Conservation (phyloP, 2,888 invertebrate genomes). For the Hyppa rectilinea region DNA sequence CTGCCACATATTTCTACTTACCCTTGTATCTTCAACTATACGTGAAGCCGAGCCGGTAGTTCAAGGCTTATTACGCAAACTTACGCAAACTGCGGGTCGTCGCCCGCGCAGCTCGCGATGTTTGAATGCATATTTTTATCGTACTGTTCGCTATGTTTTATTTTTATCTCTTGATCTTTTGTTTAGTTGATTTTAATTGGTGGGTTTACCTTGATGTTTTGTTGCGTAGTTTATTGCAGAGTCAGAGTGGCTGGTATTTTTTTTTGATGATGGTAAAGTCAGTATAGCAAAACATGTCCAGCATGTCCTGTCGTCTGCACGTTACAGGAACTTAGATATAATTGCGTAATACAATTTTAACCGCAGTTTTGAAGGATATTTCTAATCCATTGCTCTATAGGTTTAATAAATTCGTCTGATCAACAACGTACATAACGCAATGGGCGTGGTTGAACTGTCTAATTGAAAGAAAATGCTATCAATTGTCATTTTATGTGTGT, state of each 20-base stretch:
- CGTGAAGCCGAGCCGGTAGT: constrained; percentile 53
- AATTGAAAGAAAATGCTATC: too few species aligned
- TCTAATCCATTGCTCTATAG: too few species aligned
- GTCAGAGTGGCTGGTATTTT: background rate
- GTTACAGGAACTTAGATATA: too few species aligned
- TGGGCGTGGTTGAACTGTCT: too few species aligned
- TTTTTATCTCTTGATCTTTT: constrained; percentile 45
- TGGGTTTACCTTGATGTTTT: background rate
- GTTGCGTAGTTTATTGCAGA: constrained; percentile 4
- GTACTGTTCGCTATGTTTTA: constrained; percentile 32
- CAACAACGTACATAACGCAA: too few species aligned
- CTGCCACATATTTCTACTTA: constrained; percentile 3
- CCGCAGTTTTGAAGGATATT: too few species aligned
- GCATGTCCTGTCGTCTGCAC: too few species aligned
- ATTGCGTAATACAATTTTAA: too few species aligned
- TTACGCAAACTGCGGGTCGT: constrained; percentile 65
- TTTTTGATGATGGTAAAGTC: too few species aligned
- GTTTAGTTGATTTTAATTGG: constrained; percentile 35
- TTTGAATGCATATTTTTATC: constrained; percentile 60
- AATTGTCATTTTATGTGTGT: too few species aligned
- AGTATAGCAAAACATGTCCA: too few species aligned
- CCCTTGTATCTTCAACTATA: constrained; percentile 40
- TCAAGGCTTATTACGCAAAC: constrained; percentile 69
- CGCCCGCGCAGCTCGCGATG: constrained; percentile 62
- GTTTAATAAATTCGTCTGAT: too few species aligned